Conservation (phyloP, 2,888 invertebrate genomes). For the Bursaphelenchus okinawaensis region DNA sequence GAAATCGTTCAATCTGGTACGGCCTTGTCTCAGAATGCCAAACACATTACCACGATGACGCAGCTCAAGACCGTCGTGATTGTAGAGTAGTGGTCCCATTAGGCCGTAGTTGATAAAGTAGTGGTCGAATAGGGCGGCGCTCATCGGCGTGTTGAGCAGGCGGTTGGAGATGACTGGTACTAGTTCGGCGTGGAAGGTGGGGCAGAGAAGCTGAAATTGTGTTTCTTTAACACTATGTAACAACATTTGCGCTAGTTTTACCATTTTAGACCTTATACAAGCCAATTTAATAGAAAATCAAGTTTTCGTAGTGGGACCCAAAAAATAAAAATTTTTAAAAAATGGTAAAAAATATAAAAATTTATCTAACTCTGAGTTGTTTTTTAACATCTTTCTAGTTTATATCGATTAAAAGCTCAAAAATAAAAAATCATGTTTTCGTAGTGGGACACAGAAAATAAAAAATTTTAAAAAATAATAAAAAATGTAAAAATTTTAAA, state of each 20-base stretch:
- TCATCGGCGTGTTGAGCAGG: conserved; percentile 54
- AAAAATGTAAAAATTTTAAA: not conserved
- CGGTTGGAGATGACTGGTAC: conserved; percentile 55
- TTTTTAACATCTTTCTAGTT: not conserved
- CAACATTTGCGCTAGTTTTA: no score
- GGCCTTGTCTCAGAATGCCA: conserved; percentile 54
- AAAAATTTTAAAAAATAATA: not conserved
- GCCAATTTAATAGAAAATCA: no score
- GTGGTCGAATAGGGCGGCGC: conserved; percentile 55
- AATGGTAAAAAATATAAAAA: not conserved
- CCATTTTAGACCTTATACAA: not conserved
- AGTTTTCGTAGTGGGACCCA: not conserved
- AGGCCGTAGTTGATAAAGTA: conserved; percentile 56
- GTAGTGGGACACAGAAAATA: not conserved
- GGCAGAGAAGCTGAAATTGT: conserved; percentile 46
- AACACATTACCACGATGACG: conserved; percentile 55
- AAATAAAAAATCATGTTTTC: no score
- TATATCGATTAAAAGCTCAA: no score
- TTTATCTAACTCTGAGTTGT: not conserved
- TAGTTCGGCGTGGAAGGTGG: conserved; percentile 54
- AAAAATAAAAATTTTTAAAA: not conserved
- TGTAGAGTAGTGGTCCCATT: conserved; percentile 43
- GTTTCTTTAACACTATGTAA: not conserved
- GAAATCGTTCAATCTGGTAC: conserved; percentile 55
- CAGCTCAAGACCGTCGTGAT: conserved; percentile 32